Evolutionary conservation across 1,140 invertebrate species (phyloP), one percentile per base, ranked within the genome.

Genomic region (Caerostris extrusa): DNA sequence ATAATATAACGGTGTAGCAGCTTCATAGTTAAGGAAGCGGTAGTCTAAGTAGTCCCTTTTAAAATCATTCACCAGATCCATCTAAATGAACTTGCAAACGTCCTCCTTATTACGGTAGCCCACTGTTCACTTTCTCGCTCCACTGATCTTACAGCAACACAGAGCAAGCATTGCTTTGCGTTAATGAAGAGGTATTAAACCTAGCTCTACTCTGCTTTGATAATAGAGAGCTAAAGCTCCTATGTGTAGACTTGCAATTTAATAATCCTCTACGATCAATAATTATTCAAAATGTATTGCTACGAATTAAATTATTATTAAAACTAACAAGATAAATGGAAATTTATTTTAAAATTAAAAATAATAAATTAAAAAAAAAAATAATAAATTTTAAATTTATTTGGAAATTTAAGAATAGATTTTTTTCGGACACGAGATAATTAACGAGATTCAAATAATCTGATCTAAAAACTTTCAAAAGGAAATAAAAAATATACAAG

Each of bases 141-240:
- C 57, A 60, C 83, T 85, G 57, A 85, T 85, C 83, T 85, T 85
- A 60, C 55, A 58, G 55, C 34, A 53, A 55, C 53, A 50, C 6
- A 82, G 77, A 55, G 17, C 83, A 58, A 19, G 83, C 57, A 58
- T 19, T 60, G 57, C 83, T 57, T 85, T 12, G 5, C 83, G 19
- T 85, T 85, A 85, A 85, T 85, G 83, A 85, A 85, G 57, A 58
- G 83, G 83, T 19, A 85, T 85, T 60, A 85, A 85, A 85, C 58
- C 83, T 55, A 50, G 12, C 77, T 81, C 77, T 85, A 60, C 83
- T 85, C 56, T 85, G 56, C n/a, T 19, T 57, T 60, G n/a, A 58
- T 85, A 85, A 85, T 85, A 82, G 19, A 85, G 56, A 34, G 14
- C 50, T 53, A 50, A 34, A 12, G 71, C 19, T 77, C 3, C 7